phyloP scores from a whole-genome alignment of 2,797 vertebrate genomes.

The Labeo calbasu region DNA sequence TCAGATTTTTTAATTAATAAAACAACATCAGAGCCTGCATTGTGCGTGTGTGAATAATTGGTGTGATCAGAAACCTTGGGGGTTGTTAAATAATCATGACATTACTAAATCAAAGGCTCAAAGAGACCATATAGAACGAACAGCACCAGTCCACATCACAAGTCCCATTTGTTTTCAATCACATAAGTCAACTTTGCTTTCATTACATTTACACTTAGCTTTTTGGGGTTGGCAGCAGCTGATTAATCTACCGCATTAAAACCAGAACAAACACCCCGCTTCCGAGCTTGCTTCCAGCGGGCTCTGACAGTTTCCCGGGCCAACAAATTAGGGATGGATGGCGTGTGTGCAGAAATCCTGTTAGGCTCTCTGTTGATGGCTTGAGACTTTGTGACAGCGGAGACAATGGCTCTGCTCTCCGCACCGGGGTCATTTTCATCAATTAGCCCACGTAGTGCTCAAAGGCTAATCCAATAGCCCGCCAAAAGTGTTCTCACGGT shows the following conservation, averaged over 20 bases:
- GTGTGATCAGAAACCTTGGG: conserved; percentile 27
- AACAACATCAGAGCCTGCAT: conserved; percentile 14
- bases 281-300: conserved; percentile 59
- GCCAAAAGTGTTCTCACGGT: conserved; percentile 75
- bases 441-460: conserved; percentile 74
- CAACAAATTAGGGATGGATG: conserved; percentile 76
- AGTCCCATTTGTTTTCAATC: conserved; percentile 61
- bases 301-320: conserved; percentile 62
- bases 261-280: conserved; percentile 46
- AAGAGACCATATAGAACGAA: conserved; percentile 39
- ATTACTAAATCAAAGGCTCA: conserved; percentile 35
- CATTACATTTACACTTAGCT: conserved; percentile 54
- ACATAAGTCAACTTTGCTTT: conserved; percentile 55
- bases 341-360: conserved; percentile 76
- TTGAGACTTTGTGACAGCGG: conserved; percentile 69
- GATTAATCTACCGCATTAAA: conserved; percentile 58
- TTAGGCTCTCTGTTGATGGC: conserved; percentile 73
- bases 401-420: conserved; percentile 74
- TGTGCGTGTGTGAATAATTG: conserved; percentile 40
- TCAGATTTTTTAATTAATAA: conserved; percentile 49
- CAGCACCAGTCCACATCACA: conserved; percentile 47
- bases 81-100: conserved; percentile 45
- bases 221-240: conserved; percentile 55
- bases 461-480: conserved; percentile 77
- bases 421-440: conserved; percentile 78